Conservation (phyloP, 2,888 invertebrate genomes). For the Alviniconcha strummeri region DNA sequence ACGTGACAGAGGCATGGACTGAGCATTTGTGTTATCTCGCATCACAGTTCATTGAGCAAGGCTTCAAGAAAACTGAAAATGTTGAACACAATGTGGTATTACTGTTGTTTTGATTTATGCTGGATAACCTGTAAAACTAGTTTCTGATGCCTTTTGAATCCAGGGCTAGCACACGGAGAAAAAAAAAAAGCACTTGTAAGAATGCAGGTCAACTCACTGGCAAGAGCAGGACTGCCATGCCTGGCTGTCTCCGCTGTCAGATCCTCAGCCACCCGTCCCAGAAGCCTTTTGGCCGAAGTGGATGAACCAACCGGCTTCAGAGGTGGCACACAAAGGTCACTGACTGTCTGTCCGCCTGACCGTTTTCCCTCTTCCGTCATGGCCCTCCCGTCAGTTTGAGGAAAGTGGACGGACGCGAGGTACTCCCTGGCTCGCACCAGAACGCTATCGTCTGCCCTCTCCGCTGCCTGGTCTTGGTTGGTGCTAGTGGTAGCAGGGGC, state of each 20-base stretch:
- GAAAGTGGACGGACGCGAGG: not conserved
- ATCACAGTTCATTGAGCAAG: too few species aligned
- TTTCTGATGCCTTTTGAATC: too few species aligned
- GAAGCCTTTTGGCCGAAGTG: conserved; percentile 33
- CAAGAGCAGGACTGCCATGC: conserved; percentile 19
- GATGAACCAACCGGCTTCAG: conserved; percentile 44
- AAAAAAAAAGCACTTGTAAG: too few species aligned
- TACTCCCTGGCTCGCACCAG: not conserved
- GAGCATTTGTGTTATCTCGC: too few species aligned
- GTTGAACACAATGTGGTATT: too few species aligned
- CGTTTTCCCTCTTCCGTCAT: too few species aligned
- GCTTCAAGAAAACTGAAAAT: too few species aligned
- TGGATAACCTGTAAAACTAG: too few species aligned
- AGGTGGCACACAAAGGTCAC: not conserved
- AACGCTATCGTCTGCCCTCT: conserved; percentile 16
- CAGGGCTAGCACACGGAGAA: too few species aligned
- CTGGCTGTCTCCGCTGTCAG: not conserved
- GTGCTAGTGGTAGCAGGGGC: not conserved
- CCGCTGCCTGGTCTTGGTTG: not conserved
- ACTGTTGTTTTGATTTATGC: too few species aligned
- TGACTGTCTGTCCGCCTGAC: too few species aligned
- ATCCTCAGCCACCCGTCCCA: conserved; percentile 21
- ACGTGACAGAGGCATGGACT: too few species aligned
- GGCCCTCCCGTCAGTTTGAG: not conserved
- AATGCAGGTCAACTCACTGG: not conserved